These are phyloP conservation scores for Urechis unicinctus DNA, from an alignment of 2,888 invertebrate genomes.

Conservation along the genomic window DNA sequence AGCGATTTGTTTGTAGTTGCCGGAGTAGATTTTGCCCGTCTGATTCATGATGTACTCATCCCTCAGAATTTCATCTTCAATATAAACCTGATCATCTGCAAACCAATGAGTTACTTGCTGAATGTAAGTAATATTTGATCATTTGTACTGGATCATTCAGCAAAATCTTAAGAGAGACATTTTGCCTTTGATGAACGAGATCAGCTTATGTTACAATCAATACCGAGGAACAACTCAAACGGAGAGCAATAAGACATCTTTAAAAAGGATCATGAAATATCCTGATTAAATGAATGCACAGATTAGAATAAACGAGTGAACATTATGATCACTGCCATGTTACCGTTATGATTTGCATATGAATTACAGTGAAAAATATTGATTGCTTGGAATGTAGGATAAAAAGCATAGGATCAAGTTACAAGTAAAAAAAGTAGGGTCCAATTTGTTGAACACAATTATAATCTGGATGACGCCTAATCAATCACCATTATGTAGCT, in stretches of 20 bases:
- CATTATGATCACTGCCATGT: too few species aligned
- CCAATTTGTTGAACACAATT: neutral
- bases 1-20: constrained; percentile 73
- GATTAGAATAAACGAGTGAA: too few species aligned
- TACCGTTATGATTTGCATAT: too few species aligned
- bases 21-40: constrained; percentile 81
- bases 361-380: too few species aligned
- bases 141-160: too few species aligned
- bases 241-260: too few species aligned
- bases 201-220: too few species aligned
- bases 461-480: neutral
- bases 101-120: neutral
- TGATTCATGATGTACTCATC: constrained; percentile 68
- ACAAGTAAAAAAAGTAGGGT: neutral
- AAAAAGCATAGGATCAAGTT: neutral
- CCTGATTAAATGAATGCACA: too few species aligned
- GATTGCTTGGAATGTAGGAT: neutral
- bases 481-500: neutral
- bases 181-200: too few species aligned
- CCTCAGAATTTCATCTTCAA: constrained; percentile 69
- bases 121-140: neutral
- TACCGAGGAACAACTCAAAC: too few species aligned
- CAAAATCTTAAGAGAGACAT: too few species aligned
- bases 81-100: constrained; percentile 68
- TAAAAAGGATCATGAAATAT: too few species aligned